phyloP scores from a whole-genome alignment of 1,140 invertebrate genomes.

The Solenopsis invicta region DNA sequence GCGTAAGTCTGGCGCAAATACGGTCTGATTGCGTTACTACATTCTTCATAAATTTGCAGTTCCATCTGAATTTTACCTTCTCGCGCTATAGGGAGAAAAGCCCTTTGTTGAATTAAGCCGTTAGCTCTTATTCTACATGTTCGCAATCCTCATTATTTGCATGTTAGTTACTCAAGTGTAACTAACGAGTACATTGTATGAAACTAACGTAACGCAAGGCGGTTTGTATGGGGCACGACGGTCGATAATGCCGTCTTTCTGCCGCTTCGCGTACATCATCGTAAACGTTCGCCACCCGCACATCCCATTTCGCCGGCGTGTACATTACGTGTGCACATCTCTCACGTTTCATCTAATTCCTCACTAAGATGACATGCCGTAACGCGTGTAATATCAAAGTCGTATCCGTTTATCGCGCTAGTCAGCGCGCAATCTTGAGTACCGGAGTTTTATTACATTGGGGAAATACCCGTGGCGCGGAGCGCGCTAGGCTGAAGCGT shows the following conservation, averaged over 20 bases:
- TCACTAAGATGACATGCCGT: conserved; percentile 7
- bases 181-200: conserved; percentile 53
- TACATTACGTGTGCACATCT: background rate
- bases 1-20: conserved; percentile 28
- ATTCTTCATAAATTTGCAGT: conserved; percentile 47
- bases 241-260: conserved; percentile 21
- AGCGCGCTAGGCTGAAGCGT: background rate
- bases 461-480: conserved; percentile 10
- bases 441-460: conserved; percentile 33
- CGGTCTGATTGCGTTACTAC: conserved; percentile 34
- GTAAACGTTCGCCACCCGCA: background rate
- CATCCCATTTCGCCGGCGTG: background rate
- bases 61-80: conserved; percentile 6
- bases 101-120: conserved; percentile 54
- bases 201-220: conserved; percentile 43
- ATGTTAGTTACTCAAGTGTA: conserved; percentile 58
- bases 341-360: conserved; percentile 27
- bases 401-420: conserved; percentile 30
- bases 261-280: background rate
- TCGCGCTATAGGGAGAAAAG: background rate
- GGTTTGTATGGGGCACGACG: background rate
- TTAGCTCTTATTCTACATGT: conserved; percentile 41
- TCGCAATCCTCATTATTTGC: conserved; percentile 52
- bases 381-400: conserved; percentile 33
- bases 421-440: conserved; percentile 35